Evolutionary conservation across 64 coral and sea anemone genomes (phyloP), one percentile per base, ranked within the genome.

Genomic region (Orbicella faveolata): DNA sequence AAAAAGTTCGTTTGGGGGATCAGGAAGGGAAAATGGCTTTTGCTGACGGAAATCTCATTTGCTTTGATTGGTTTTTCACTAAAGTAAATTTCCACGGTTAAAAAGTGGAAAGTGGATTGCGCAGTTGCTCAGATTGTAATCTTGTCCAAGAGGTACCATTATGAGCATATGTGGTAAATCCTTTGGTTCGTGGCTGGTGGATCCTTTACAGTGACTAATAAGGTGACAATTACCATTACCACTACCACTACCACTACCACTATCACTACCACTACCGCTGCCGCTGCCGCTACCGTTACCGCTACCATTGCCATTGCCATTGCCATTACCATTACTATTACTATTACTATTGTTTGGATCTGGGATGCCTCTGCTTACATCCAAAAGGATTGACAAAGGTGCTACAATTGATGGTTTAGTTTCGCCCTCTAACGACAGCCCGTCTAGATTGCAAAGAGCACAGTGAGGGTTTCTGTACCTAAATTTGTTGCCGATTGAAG

Each of bases 401-500:
- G 36, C 9, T 23, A 44, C 26, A 9, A 2, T 0, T 23, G 67
- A 9, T 26, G 21, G 9, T 26, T 21, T 23, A 67, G 18, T 1
- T 20, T 0, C 1, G 6, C 15, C 35, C 30, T 30, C 30, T 30
- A 30, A 30, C 30, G 30, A 48, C 4, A 6, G 4, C 52, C 65
- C 82, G 2, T 85, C 63, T 8, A 21, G 82, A 53, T 85, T 72
- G 21, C 82, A 85, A 13, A 85, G 39, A 3, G 82, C 82, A 85
- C 82, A 85, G 4, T 85, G 82, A 25, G 82, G 82, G n/a, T 85
- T 85, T 52, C 82, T 70, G 41, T 73, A 85, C 19, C 54, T 44
- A 1, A 11, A 4, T 13, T 13, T 19, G 30, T 16, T 10, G 11
- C 8, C 20, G 13, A 52, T 9, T 2, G 36, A 72, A 72, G 73